Evolutionary conservation across 2,888 invertebrate genomes (phyloP).

Genomic region (Anthoptus insignis): DNA sequence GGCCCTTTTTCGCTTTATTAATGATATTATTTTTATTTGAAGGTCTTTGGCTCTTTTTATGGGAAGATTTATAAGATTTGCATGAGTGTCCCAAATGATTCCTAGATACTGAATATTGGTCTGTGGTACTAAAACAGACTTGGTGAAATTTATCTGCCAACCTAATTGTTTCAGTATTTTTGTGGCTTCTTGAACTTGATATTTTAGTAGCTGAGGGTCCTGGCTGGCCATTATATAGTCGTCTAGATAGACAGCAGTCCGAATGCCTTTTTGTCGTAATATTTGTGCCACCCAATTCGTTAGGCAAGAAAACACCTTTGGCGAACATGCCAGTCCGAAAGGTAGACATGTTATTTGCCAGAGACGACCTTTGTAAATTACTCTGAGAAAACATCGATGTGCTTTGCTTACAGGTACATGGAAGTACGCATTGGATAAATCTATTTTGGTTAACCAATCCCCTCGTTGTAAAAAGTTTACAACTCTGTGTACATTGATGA

Average conservation of each 20-base stretch:
- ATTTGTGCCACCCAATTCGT: conserved; percentile 49
- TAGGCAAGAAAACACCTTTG: conserved; percentile 10
- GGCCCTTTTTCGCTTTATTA: background rate
- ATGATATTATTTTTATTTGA: conserved; percentile 2
- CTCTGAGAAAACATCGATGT: conserved; percentile 25
- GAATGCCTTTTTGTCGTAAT: conserved; percentile 35
- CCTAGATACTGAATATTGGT: conserved; percentile 23
- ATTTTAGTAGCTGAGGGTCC: background rate
- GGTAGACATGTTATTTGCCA: conserved; percentile 36
- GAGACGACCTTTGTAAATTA: conserved; percentile 25
- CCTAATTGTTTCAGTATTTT: conserved; percentile 29
- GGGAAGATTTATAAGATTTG: background rate
- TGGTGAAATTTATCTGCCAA: conserved; percentile 29
- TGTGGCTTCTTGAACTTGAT: background rate
- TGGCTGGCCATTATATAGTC: background rate
- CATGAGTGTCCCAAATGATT: conserved; percentile 25
- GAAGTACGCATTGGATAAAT: conserved; percentile 38
- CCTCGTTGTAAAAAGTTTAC: background rate
- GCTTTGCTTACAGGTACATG: conserved; percentile 19
- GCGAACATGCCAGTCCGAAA: conserved; percentile 31
- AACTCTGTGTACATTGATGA: background rate
- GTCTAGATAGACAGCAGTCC: background rate
- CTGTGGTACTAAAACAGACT: conserved; percentile 27
- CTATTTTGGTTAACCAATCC: conserved; percentile 34
- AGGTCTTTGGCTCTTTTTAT: background rate